Conservation (phyloP, 2,888 invertebrate genomes). For the Zaprionus obscuricornis region DNA sequence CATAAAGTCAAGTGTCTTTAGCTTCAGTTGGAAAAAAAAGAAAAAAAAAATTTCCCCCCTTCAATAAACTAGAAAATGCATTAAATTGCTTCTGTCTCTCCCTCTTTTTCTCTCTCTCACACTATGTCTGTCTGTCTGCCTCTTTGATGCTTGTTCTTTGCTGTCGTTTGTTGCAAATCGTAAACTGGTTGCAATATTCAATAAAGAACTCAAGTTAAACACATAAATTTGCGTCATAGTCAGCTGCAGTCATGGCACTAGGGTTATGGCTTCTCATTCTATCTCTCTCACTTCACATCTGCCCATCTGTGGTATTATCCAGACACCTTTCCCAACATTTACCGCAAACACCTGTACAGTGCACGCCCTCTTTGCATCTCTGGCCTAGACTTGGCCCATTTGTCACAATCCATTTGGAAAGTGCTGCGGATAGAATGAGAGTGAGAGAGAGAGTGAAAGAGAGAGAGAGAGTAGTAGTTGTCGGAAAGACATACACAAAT, state of each 20-base stretch:
- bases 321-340: constrained; percentile 13
- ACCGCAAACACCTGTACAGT: constrained; percentile 67
- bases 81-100: too few species aligned
- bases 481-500: constrained; percentile 41
- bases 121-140: constrained; percentile 8
- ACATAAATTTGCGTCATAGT: constrained; percentile 63
- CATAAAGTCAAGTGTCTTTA: too few species aligned
- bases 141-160: background rate
- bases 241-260: constrained; percentile 53
- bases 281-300: constrained; percentile 2
- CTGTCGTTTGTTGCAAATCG: constrained; percentile 36
- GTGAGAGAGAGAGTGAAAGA: background rate
- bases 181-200: constrained; percentile 43
- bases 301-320: constrained; percentile 6
- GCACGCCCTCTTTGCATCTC: constrained; percentile 17
- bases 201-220: constrained; percentile 41
- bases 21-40: too few species aligned
- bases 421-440: background rate
- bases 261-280: constrained; percentile 7
- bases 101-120: background rate
- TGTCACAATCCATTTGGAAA: constrained; percentile 56
- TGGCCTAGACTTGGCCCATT: constrained; percentile 39
- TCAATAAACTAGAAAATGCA: too few species aligned
- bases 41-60: too few species aligned
- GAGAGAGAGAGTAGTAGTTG: background rate